A percentile compares a stretch with the other conserved stretches of the same genome.
phyloP scores from a whole-genome alignment of 2,113 vertebrate genomes.

The Pleuronectes platessa region DNA sequence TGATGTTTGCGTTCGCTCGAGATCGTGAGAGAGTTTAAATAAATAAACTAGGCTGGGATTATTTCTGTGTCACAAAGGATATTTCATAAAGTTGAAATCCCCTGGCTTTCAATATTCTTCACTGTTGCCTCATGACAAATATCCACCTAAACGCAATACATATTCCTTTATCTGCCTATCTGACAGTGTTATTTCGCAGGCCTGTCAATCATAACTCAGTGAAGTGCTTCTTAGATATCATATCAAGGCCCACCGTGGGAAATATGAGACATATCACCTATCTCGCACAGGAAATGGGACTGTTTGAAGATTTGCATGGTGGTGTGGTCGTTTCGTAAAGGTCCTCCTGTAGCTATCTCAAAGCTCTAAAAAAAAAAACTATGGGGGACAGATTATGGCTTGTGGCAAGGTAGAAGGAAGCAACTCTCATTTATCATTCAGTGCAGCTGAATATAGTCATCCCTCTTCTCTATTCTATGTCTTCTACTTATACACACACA shows the following conservation, averaged over 20 bases:
- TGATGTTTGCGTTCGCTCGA: not conserved
- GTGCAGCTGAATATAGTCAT: slow-evolving; percentile 22
- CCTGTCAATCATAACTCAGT: slow-evolving; percentile 67
- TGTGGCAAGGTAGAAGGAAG: slow-evolving; percentile 25
- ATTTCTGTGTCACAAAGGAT: slow-evolving; percentile 31
- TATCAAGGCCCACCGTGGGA: slow-evolving; percentile 55
- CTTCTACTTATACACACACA: not conserved
- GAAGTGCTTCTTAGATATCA: slow-evolving; percentile 61
- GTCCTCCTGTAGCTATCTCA: slow-evolving; percentile 52
- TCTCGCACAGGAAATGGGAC: slow-evolving; percentile 64
- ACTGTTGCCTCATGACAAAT: slow-evolving; percentile 66
- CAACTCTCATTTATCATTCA: slow-evolving; percentile 48
- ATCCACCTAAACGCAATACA: slow-evolving; percentile 49
- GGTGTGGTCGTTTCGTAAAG: slow-evolving; percentile 40
- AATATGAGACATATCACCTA: slow-evolving; percentile 37
- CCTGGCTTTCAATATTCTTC: slow-evolving; percentile 59
- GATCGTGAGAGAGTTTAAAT: not conserved
- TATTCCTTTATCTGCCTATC: slow-evolving; percentile 63
- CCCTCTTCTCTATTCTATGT: slow-evolving; percentile 22
- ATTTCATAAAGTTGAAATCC: slow-evolving; percentile 58
- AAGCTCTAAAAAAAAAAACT: slow-evolving; percentile 37
- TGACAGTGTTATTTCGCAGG: slow-evolving; percentile 40
- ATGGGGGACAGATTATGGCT: slow-evolving; percentile 28
- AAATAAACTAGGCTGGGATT: slow-evolving; percentile 9
- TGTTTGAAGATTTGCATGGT: slow-evolving; percentile 69